phyloP scores from a whole-genome alignment of 2,888 invertebrate species.

The Spilarctia lutea region DNA sequence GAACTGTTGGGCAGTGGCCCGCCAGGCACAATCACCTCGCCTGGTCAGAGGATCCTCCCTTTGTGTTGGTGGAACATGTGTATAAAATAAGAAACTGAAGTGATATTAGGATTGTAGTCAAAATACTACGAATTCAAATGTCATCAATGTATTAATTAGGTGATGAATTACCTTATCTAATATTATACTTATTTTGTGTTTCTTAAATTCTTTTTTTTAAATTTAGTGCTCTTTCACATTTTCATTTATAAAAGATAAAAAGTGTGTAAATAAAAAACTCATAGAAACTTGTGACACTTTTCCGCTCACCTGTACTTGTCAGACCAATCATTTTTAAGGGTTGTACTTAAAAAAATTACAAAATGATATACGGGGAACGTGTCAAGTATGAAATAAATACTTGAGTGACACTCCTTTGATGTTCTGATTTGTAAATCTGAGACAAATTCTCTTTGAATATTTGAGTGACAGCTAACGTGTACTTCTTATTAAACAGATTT shows the following conservation, averaged over 20 bases:
- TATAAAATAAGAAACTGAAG: not conserved
- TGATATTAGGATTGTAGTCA: not conserved
- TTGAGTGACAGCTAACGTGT: slow-evolving; percentile 30
- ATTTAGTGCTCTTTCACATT: too few species aligned
- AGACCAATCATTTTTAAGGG: slow-evolving; percentile 60
- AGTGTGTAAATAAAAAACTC: not conserved
- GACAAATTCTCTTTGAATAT: slow-evolving; percentile 57
- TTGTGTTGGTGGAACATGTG: too few species aligned
- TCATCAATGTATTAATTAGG: too few species aligned
- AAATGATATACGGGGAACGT: slow-evolving; percentile 67
- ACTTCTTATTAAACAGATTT: slow-evolving; percentile 29
- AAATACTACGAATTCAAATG: not conserved
- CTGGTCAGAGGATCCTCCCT: too few species aligned
- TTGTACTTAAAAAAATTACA: slow-evolving; percentile 67
- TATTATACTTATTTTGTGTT: too few species aligned
- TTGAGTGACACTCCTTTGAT: slow-evolving; percentile 78
- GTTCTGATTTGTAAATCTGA: slow-evolving; percentile 59
- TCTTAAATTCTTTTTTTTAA: too few species aligned
- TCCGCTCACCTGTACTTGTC: slow-evolving; percentile 60
- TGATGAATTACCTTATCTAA: too few species aligned
- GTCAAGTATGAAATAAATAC: slow-evolving; percentile 67
- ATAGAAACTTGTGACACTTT: slow-evolving; percentile 23
- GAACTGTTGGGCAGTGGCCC: too few species aligned
- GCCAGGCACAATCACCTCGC: too few species aligned
- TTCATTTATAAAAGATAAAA: not conserved